phyloP scores from a whole-genome alignment of 2,797 vertebrate genomes.

The Hipposideros larvatus region DNA sequence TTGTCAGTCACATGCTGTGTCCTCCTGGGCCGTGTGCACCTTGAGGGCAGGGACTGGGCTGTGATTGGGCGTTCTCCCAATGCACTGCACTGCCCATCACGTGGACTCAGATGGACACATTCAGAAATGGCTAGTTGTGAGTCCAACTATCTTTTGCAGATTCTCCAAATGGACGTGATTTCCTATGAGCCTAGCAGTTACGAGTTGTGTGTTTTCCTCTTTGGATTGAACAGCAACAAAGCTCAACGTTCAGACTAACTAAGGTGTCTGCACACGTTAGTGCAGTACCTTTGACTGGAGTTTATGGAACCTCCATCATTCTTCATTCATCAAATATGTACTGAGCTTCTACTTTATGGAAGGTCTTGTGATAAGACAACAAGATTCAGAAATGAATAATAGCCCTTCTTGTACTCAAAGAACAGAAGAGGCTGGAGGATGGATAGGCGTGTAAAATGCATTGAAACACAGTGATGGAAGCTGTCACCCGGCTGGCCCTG shows the following conservation, averaged over 20 bases:
- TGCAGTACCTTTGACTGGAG: conserved; percentile 18
- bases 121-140: not conserved
- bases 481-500: not conserved
- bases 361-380: not conserved
- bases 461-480: not conserved
- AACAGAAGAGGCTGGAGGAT: not conserved
- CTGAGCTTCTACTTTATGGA: not conserved
- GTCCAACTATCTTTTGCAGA: not conserved
- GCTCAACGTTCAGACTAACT: not conserved
- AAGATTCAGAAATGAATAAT: not conserved
- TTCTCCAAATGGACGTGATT: not conserved
- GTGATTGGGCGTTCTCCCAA: accelerated
- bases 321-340: conserved; percentile 8
- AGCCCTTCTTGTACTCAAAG: not conserved
- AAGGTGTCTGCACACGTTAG: not conserved
- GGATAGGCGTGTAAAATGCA: not conserved
- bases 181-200: not conserved
- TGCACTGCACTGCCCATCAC: accelerated
- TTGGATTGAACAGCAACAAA: not conserved
- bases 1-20: not conserved
- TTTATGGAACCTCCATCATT: not conserved
- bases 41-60: not conserved
- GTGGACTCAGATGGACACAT: not conserved
- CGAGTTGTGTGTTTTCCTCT: not conserved
- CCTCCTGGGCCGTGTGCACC: not conserved